Conservation (phyloP, 2,888 invertebrate genomes). For the Hypena proboscidalis region DNA sequence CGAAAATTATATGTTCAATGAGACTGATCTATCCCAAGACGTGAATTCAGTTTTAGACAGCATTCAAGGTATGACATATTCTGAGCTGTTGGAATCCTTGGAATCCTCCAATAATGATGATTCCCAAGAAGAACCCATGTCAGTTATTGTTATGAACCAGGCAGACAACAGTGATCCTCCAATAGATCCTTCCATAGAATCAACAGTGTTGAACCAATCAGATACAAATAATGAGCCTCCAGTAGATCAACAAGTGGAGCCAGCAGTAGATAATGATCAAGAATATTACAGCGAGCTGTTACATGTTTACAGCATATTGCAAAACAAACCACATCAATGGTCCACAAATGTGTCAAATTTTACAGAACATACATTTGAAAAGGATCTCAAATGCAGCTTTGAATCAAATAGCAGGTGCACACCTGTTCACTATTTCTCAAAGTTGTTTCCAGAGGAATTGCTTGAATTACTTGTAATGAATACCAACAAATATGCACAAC, state of each 20-base stretch:
- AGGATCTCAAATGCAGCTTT: constrained; percentile 5
- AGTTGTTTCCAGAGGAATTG: constrained; percentile 9
- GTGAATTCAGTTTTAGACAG: constrained; percentile 13
- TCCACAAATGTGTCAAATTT: constrained; percentile 6
- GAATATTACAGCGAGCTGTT: constrained; percentile 15
- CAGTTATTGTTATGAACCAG: constrained; percentile 8
- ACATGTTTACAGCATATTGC: constrained; percentile 11
- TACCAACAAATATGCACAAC: constrained; percentile 12
- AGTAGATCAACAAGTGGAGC: constrained; percentile 2
- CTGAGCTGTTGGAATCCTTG: constrained; percentile 8
- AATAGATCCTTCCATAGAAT: constrained; percentile 9
- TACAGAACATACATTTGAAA: constrained; percentile 8
- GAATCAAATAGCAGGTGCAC: constrained; percentile 10
- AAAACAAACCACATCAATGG: constrained; percentile 7
- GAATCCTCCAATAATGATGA: constrained; percentile 7
- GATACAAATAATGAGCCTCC: constrained; percentile 11
- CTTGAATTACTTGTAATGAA: constrained; percentile 12
- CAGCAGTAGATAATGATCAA: constrained; percentile 9
- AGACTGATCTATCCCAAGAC: constrained; percentile 14
- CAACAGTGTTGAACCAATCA: constrained; percentile 9
- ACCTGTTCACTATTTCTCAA: constrained; percentile 10
- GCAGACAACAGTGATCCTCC: constrained; percentile 11
- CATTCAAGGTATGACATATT: constrained; percentile 6
- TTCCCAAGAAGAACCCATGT: constrained; percentile 9
- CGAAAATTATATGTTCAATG: constrained; percentile 12